Percentiles rank a stretch among this genome's conserved stretches.
phyloP scores from a whole-genome alignment of 2,888 invertebrate genomes.

The Automeris io region DNA sequence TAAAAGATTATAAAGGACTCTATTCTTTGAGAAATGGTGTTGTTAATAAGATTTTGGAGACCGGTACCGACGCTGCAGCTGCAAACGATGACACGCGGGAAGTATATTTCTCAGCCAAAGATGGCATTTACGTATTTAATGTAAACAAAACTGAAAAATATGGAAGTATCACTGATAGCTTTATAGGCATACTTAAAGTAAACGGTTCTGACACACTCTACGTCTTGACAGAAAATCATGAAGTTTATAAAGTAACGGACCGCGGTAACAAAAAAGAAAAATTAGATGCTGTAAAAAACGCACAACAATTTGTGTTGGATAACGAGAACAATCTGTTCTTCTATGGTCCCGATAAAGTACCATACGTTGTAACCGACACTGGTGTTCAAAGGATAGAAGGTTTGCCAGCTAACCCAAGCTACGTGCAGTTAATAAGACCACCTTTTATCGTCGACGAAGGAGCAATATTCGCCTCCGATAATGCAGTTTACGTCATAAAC shows the following conservation, averaged over 20 bases:
- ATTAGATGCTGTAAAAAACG: conserved; percentile 33
- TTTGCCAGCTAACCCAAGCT: conserved; percentile 31
- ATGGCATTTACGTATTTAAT: conserved; percentile 42
- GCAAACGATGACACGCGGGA: conserved; percentile 26
- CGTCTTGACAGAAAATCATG: conserved; percentile 38
- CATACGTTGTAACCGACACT: conserved; percentile 28
- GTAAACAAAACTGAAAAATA: conserved; percentile 35
- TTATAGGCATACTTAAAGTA: conserved; percentile 35
- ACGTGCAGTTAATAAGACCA: conserved; percentile 34
- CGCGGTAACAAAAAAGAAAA: conserved; percentile 40
- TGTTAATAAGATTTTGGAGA: conserved; percentile 31
- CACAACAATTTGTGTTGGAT: conserved; percentile 46
- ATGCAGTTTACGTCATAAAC: conserved; percentile 30
- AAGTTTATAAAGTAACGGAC: conserved; percentile 45
- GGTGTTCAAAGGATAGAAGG: conserved; percentile 38
- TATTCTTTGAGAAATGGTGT: conserved; percentile 23
- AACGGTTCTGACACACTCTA: conserved; percentile 40
- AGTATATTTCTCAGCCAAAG: conserved; percentile 38
- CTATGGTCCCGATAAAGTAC: conserved; percentile 31
- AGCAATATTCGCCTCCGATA: conserved; percentile 33
- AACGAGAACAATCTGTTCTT: conserved; percentile 44
- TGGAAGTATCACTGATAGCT: conserved; percentile 37
- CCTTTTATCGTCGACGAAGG: conserved; percentile 35
- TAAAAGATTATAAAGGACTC: conserved; percentile 29
- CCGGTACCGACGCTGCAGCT: conserved; percentile 34